These are phyloP conservation scores for Peucedramus taeniatus DNA, from an alignment of 2,113 vertebrate genomes.

Conservation along the genomic window DNA sequence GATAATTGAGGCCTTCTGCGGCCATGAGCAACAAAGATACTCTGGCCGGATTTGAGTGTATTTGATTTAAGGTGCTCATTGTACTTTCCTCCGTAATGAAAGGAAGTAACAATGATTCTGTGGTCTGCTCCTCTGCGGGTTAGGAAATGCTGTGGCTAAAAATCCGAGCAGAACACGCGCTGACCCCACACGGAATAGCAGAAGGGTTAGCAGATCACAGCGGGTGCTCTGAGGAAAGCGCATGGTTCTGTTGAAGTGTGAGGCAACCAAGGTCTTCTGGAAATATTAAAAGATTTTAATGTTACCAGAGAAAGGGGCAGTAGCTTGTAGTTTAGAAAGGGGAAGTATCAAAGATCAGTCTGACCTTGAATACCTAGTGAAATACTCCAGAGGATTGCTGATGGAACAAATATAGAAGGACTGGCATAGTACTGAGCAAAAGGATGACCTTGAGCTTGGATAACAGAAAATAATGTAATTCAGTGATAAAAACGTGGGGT, in stretches of 20 bases:
- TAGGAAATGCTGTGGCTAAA: conserved; percentile 14
- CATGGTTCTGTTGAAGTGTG: neutral
- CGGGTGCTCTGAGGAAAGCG: neutral
- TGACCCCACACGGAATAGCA: fast-evolving
- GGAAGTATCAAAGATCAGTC: neutral
- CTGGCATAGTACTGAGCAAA: neutral
- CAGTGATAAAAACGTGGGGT: neutral
- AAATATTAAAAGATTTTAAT: fast-evolving
- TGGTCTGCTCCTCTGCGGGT: neutral
- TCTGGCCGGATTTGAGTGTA: neutral
- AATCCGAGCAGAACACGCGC: neutral
- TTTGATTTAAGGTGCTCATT: neutral
- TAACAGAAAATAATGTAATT: neutral
- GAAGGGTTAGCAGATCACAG: neutral
- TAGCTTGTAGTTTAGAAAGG: neutral
- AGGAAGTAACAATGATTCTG: neutral
- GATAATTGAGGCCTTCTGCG: neutral
- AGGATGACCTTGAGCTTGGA: conserved; percentile 14
- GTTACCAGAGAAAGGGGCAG: neutral
- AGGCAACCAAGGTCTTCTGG: neutral
- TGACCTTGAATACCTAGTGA: neutral
- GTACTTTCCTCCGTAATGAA: neutral
- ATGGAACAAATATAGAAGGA: neutral
- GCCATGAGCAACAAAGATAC: neutral
- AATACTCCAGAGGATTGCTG: neutral